Conservation (phyloP, 2,888 invertebrate genomes). For the Phyllotreta cruciferae region DNA sequence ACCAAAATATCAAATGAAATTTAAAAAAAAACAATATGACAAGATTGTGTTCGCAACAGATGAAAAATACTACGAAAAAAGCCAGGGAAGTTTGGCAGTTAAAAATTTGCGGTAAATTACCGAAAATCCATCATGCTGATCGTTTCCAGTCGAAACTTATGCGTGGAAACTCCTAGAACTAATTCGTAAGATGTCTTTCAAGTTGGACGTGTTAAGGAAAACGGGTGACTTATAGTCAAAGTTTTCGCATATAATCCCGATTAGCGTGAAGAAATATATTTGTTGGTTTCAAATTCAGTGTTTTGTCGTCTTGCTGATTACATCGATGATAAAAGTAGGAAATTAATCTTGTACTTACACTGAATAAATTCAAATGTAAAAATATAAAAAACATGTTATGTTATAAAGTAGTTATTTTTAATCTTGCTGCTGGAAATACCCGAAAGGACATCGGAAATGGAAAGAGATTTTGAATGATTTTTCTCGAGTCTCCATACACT, state of each 20-base stretch:
- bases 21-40: too few relatives aligned
- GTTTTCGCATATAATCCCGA: slow-evolving; percentile 32
- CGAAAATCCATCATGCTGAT: slow-evolving; percentile 36
- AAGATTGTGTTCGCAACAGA: too few relatives aligned
- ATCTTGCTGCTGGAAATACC: slow-evolving; percentile 2
- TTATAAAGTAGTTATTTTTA: neutral
- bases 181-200: slow-evolving; percentile 41
- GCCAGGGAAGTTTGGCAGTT: slow-evolving; percentile 26
- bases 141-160: slow-evolving; percentile 33
- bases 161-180: slow-evolving; percentile 34
- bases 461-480: slow-evolving; percentile 9
- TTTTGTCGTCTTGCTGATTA: too few relatives aligned
- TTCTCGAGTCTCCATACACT: slow-evolving; percentile 7
- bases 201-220: slow-evolving; percentile 35
- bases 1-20: too few relatives aligned
- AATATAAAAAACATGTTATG: too few relatives aligned
- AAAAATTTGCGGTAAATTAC: slow-evolving; percentile 31
- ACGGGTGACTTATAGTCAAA: slow-evolving; percentile 38
- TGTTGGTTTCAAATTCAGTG: too few relatives aligned
- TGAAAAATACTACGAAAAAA: slow-evolving; percentile 4
- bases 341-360: too few relatives aligned
- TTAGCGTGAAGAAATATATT: slow-evolving; percentile 8
- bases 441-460: slow-evolving; percentile 12
- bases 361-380: too few relatives aligned
- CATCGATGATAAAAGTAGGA: too few relatives aligned